Evolutionary conservation across 2,888 invertebrate genomes (phyloP), one percentile per base, ranked within the genome.

Genomic region (Arge pagana): DNA sequence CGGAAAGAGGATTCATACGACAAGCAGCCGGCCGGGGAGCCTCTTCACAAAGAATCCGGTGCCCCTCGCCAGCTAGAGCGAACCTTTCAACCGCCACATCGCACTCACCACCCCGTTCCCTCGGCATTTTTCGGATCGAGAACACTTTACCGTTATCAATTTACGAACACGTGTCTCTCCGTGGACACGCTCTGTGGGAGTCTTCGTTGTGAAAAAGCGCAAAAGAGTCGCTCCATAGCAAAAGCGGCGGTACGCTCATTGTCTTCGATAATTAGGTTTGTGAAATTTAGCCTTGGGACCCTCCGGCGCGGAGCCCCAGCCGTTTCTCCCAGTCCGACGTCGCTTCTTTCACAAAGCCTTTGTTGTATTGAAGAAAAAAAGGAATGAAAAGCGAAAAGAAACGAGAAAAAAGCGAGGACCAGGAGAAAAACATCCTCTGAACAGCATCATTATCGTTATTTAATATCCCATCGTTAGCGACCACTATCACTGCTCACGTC

Each of bases 401-500:
- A n/a, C n/a, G n/a, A n/a, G n/a, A n/a, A n/a, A n/a, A n/a, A n/a
- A n/a, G n/a, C 28, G 28, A 45, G 16, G 30, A 19, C 24, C 50
- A 50, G 60, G 66, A 68, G 68, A 68, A 68, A 59, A 54, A 7
- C 7, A 51, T 50, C 58, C 55, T 58, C 67, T 62, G 64, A 64
- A 67, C 66, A 60, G 67, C 65, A 66, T 75, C 72, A 68, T 74
- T 75, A 74, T 71, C 68, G 74, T 75, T 73, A 73, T 74, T 75
- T 74, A 74, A 75, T 75, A 75, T 74, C 74, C 72, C 57, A 71
- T 75, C 73, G 73, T 75, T 74, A 75, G 71, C 70, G 45, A 45
- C 72, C 68, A 68, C 70, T 68, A 67, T 65, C 67, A 67, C 67
- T 67, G 62, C 67, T 69, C 64, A 61, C 58, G 63, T 69, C 67